phyloP scores from a whole-genome alignment of 2,888 invertebrate genomes.

The Tinea trinotella region DNA sequence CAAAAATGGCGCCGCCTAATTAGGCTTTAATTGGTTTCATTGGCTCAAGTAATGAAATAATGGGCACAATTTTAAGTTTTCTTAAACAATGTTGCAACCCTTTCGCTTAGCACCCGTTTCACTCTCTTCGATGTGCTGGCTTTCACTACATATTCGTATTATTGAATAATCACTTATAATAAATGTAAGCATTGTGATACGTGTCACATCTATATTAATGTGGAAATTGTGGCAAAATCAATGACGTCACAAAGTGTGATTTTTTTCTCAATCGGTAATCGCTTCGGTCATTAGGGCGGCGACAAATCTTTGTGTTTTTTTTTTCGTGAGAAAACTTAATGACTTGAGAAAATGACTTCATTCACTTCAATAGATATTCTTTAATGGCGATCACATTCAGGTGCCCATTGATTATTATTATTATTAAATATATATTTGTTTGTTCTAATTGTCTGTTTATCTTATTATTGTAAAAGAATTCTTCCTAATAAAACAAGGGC shows the following conservation, averaged over 20 bases:
- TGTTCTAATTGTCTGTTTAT: too few relatives aligned
- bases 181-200: too few relatives aligned
- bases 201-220: too few relatives aligned
- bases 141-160: background rate
- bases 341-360: constrained; percentile 52
- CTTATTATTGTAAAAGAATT: too few relatives aligned
- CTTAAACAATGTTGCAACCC: constrained; percentile 21
- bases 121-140: background rate
- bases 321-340: constrained; percentile 42
- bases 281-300: constrained; percentile 54
- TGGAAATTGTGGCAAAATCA: too few relatives aligned
- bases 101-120: background rate
- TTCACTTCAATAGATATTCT: constrained; percentile 12
- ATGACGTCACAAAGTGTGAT: constrained; percentile 22
- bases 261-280: constrained; percentile 59
- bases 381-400: background rate
- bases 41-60: constrained; percentile 60
- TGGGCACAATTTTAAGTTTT: constrained; percentile 31
- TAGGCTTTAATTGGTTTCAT: constrained; percentile 72
- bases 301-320: constrained; percentile 46
- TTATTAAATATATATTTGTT: background rate
- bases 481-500: too few relatives aligned
- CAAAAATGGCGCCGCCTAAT: constrained; percentile 70
- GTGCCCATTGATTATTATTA: background rate
- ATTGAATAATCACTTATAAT: too few relatives aligned